Percentiles rank a stretch among this genome's conserved stretches.
These are phyloP conservation scores for Mormyrus lacerda DNA, from an alignment of 2,113 vertebrate species.

Conservation along the genomic window DNA sequence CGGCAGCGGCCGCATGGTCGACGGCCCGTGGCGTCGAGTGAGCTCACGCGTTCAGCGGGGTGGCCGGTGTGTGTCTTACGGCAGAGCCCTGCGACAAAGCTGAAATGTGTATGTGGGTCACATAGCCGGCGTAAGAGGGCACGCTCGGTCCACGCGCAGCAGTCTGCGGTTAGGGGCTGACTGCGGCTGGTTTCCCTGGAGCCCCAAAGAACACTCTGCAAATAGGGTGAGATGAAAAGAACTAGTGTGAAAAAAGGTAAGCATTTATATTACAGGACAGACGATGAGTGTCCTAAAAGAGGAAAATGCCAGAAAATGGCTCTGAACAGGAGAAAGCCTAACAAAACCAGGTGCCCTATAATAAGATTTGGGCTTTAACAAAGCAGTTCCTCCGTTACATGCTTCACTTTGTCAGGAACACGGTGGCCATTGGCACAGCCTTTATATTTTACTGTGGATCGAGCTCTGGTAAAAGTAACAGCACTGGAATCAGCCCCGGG, in stretches of 20 bases:
- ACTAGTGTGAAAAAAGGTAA: not conserved
- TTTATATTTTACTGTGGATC: not conserved
- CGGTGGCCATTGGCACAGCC: not conserved
- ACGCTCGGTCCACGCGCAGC: not conserved
- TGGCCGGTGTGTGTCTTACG: not conserved
- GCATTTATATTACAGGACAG: not conserved
- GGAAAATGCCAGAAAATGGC: not conserved
- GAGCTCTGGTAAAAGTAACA: not conserved
- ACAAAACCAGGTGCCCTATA: not conserved
- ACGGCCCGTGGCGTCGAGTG: not conserved
- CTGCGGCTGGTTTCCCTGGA: not conserved
- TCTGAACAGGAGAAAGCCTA: not conserved
- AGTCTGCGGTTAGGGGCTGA: not conserved
- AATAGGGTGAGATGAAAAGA: not conserved
- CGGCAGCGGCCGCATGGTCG: not conserved
- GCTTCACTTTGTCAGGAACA: not conserved
- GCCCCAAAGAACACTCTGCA: not conserved
- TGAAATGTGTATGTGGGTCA: not conserved
- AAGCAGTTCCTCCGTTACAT: not conserved
- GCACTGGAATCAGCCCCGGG: not conserved
- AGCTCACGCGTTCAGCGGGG: not conserved
- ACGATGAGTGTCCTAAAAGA: not conserved
- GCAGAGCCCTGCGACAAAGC: not conserved
- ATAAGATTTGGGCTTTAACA: not conserved
- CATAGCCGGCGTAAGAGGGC: not conserved